Conservation (phyloP, 2,888 invertebrate genomes). For the Torymus auratus region DNA sequence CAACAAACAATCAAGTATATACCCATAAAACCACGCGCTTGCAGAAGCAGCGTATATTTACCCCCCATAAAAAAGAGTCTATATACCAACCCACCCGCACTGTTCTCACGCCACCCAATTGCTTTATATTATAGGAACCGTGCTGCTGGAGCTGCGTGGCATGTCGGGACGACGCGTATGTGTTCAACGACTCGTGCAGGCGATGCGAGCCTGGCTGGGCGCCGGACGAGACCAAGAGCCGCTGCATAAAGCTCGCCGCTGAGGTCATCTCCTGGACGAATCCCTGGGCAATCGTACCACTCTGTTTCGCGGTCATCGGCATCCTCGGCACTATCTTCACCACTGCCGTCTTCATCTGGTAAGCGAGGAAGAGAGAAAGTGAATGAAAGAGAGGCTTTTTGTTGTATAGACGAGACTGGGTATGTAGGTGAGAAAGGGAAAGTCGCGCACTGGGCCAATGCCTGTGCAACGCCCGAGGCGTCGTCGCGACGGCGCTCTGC, state of each 20-base stretch:
- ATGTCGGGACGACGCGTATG: slow-evolving; percentile 81
- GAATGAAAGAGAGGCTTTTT: neutral
- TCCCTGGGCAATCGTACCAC: slow-evolving; percentile 83
- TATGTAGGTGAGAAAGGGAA: neutral
- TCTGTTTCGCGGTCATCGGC: slow-evolving; percentile 81
- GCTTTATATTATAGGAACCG: slow-evolving; percentile 76
- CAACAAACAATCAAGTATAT: too few relatives aligned
- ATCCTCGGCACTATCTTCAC: slow-evolving; percentile 81
- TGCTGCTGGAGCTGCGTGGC: slow-evolving; percentile 86
- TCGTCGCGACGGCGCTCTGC: too few relatives aligned
- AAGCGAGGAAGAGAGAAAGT: slow-evolving; percentile 51
- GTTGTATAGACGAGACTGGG: neutral
- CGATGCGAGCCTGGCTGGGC: slow-evolving; percentile 79
- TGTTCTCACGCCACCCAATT: too few relatives aligned
- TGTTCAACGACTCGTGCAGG: slow-evolving; percentile 81
- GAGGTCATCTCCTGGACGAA: slow-evolving; percentile 81
- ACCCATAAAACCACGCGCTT: too few relatives aligned
- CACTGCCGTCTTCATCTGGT: slow-evolving; percentile 81
- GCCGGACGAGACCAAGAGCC: slow-evolving; percentile 77
- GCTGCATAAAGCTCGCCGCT: slow-evolving; percentile 80
- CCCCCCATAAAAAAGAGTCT: too few relatives aligned
- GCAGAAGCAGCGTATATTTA: too few relatives aligned
- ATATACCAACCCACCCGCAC: too few relatives aligned
- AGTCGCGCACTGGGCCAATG: neutral
- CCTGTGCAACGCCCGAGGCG: too few relatives aligned